phyloP scores from a whole-genome alignment of 1,140 invertebrate genomes.

The Cyclina sinensis region DNA sequence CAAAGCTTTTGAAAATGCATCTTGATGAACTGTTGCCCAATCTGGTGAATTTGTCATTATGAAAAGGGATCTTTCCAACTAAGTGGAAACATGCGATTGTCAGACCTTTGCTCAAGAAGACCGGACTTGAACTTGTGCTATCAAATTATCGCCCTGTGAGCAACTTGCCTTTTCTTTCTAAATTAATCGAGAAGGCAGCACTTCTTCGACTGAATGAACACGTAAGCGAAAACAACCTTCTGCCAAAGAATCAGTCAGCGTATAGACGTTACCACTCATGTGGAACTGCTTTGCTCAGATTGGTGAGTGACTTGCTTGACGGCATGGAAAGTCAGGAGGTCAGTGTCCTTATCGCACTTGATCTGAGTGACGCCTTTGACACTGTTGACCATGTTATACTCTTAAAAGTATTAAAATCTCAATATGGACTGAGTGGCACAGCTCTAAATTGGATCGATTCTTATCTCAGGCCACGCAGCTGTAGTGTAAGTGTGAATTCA shows the following conservation, averaged over 20 bases:
- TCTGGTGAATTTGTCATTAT: constrained; percentile 21
- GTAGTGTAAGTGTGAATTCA: not conserved
- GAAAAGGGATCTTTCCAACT: constrained; percentile 46
- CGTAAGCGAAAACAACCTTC: constrained; percentile 1
- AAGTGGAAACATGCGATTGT: too few species aligned
- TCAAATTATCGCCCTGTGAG: too few species aligned
- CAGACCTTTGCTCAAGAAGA: too few species aligned
- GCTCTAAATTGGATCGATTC: too few species aligned
- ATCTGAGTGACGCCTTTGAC: too few species aligned
- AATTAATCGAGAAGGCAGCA: too few species aligned
- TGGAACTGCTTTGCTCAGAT: constrained; percentile 40
- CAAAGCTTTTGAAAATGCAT: constrained; percentile 57
- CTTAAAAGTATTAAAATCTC: too few species aligned
- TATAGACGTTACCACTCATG: constrained; percentile 31
- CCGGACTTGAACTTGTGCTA: too few species aligned
- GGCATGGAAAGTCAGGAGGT: too few species aligned
- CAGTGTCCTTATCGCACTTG: too few species aligned
- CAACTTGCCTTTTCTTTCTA: too few species aligned
- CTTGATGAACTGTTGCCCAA: constrained; percentile 51
- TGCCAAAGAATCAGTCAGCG: constrained; percentile 44
- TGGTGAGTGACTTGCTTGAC: constrained; percentile 44
- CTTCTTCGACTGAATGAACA: constrained; percentile 23
- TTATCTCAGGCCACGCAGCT: constrained; percentile 35
- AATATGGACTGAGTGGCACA: not conserved
- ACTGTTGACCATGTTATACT: too few species aligned